Conservation (phyloP, 1,140 invertebrate genomes). For the Chymomyza costata region DNA sequence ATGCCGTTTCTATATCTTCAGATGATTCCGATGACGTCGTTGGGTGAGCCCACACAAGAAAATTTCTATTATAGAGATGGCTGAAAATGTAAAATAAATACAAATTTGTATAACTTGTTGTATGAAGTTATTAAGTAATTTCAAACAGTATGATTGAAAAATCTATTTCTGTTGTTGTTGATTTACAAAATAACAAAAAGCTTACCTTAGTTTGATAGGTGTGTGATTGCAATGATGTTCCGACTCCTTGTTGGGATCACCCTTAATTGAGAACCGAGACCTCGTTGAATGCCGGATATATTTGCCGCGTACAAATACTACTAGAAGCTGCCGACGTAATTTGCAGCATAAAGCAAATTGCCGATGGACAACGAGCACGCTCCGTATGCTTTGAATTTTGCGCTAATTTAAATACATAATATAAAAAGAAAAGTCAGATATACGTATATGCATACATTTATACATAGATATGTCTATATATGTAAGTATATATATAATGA, state of each 20-base stretch:
- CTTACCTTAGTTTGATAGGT: conserved; percentile 29
- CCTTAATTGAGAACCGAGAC: conserved; percentile 6
- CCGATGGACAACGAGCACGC: conserved; percentile 36
- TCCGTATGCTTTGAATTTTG: conserved; percentile 36
- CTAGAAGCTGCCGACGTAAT: conserved; percentile 29
- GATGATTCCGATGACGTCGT: conserved; percentile 26
- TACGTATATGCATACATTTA: conserved; percentile 9
- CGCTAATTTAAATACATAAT: conserved; percentile 25
- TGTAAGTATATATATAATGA: conserved; percentile 6
- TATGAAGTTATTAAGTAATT: neutral
- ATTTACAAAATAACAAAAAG: conserved; percentile 1
- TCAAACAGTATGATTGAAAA: too few species aligned
- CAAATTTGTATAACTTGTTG: conserved; percentile 14
- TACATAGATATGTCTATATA: conserved; percentile 15
- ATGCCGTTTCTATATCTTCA: conserved; percentile 3
- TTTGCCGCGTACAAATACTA: conserved; percentile 12
- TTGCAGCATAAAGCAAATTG: conserved; percentile 35
- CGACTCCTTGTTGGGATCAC: conserved; percentile 20
- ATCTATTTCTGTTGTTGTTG: neutral
- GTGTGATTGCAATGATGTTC: conserved; percentile 13
- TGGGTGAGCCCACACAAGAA: conserved; percentile 30
- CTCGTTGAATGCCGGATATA: conserved; percentile 6
- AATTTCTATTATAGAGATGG: conserved; percentile 31
- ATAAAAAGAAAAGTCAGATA: conserved; percentile 1
- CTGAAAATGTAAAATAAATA: conserved; percentile 27